phyloP scores from a whole-genome alignment of 2,888 invertebrate species.

The Sturmia bella region DNA sequence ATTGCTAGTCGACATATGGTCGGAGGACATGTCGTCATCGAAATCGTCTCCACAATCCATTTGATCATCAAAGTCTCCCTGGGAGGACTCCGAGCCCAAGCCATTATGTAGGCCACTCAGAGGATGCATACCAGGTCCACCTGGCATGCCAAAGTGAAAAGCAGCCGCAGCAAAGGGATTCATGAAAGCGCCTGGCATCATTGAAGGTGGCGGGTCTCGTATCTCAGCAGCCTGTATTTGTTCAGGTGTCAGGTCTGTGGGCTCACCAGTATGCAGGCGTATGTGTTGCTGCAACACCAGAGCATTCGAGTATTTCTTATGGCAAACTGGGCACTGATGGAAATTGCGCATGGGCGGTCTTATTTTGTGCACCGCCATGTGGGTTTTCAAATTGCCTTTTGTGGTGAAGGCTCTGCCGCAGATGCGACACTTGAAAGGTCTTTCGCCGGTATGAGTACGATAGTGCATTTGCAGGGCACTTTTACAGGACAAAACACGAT shows the following conservation, averaged over 20 bases:
- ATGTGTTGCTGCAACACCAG: conserved; percentile 97
- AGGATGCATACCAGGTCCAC: conserved; percentile 73
- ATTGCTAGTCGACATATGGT: conserved; percentile 80
- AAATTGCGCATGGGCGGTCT: conserved; percentile 95
- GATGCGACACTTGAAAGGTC: conserved; percentile 97
- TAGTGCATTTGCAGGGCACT: conserved; percentile 99
- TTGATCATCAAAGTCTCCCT: conserved; percentile 81
- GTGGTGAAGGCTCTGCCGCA: conserved; percentile 99
- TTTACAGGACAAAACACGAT: conserved; percentile 97
- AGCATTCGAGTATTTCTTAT: conserved; percentile 97
- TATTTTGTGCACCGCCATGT: conserved; percentile 99
- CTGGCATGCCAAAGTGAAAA: conserved; percentile 80
- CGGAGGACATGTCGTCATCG: conserved; percentile 80
- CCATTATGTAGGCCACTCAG: conserved; percentile 76
- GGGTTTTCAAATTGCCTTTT: conserved; percentile 99
- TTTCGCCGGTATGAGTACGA: conserved; percentile 83
- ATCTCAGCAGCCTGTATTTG: conserved; percentile 94
- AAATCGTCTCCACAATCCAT: conserved; percentile 81
- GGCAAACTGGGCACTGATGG: conserved; percentile 98
- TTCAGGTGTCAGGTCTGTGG: conserved; percentile 91
- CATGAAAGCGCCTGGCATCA: conserved; percentile 81
- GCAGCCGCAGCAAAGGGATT: conserved; percentile 81
- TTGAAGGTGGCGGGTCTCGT: conserved; percentile 87
- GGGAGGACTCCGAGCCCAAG: conserved; percentile 81
- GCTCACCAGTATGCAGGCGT: conserved; percentile 94